Conservation (phyloP, 2,888 invertebrate species). For the Hemistola chrysoprasaria region DNA sequence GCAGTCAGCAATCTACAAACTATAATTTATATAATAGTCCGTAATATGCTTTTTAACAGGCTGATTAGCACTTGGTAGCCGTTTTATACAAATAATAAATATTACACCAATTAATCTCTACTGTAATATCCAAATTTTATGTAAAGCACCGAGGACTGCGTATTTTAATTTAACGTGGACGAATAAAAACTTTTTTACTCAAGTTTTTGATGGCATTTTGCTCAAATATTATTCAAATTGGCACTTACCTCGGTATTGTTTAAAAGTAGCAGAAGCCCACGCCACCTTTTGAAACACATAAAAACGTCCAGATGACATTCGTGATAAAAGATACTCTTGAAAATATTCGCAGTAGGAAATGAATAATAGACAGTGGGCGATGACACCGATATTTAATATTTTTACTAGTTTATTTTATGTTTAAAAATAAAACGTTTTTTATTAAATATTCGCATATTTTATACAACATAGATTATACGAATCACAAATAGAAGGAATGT, state of each 20-base stretch:
- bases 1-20: too few relatives aligned
- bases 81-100: background rate
- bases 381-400: too few relatives aligned
- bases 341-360: background rate
- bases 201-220: conserved; percentile 24
- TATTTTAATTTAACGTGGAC: conserved; percentile 24
- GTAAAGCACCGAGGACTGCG: conserved; percentile 13
- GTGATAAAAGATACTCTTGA: conserved; percentile 7
- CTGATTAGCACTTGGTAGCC: too few relatives aligned
- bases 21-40: too few relatives aligned
- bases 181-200: conserved; percentile 26
- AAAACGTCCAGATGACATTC: conserved; percentile 12
- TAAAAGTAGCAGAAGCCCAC: conserved; percentile 9
- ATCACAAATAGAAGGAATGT: too few relatives aligned
- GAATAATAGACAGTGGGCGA: too few relatives aligned
- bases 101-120: conserved; percentile 1
- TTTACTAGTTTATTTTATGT: too few relatives aligned
- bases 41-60: too few relatives aligned
- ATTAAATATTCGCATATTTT: too few relatives aligned
- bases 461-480: too few relatives aligned
- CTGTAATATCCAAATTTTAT: conserved; percentile 10
- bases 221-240: conserved; percentile 19
- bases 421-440: too few relatives aligned
- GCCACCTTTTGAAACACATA: conserved; percentile 14
- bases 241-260: conserved; percentile 21